A percentile compares a stretch with the other conserved stretches of the same genome.
Evolutionary conservation across 2,888 invertebrate species (phyloP).

Genomic region (Nineta flava): DNA sequence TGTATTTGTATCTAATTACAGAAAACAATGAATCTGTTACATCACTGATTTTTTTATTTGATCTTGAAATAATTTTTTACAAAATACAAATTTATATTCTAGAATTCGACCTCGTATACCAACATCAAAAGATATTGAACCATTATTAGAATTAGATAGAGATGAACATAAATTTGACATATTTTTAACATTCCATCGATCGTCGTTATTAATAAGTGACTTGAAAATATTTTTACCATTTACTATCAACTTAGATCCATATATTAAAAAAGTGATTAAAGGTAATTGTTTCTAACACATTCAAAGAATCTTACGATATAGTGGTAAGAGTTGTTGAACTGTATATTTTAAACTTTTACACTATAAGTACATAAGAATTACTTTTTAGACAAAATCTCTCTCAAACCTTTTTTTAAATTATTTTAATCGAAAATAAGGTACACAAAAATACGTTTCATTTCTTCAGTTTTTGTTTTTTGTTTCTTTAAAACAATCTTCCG

Average conservation of each 20-base stretch:
- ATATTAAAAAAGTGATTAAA: constrained; percentile 91
- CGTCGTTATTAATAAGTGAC: constrained; percentile 70
- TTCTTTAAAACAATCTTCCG: no score
- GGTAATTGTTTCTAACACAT: constrained; percentile 37
- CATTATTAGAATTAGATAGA: constrained; percentile 79
- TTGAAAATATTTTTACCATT: constrained; percentile 93
- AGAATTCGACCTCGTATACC: constrained; percentile 73
- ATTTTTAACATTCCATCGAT: constrained; percentile 76
- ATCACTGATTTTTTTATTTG: neutral
- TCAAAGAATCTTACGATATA: neutral
- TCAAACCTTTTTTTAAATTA: neutral
- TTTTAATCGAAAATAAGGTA: no score
- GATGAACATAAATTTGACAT: constrained; percentile 92
- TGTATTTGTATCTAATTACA: no score
- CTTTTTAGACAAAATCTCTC: neutral
- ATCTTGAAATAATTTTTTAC: no score
- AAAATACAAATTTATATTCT: constrained; percentile 10
- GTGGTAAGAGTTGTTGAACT: no score
- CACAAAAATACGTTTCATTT: no score
- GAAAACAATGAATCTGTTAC: no score
- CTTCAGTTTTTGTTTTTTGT: no score
- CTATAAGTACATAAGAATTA: no score
- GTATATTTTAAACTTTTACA: no score
- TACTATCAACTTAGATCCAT: constrained; percentile 96
- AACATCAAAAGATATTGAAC: constrained; percentile 71